A percentile compares a stretch with the other conserved stretches of the same genome.
Evolutionary conservation across 2,888 invertebrate genomes (phyloP).

Genomic region (Dasypogon diadema): DNA sequence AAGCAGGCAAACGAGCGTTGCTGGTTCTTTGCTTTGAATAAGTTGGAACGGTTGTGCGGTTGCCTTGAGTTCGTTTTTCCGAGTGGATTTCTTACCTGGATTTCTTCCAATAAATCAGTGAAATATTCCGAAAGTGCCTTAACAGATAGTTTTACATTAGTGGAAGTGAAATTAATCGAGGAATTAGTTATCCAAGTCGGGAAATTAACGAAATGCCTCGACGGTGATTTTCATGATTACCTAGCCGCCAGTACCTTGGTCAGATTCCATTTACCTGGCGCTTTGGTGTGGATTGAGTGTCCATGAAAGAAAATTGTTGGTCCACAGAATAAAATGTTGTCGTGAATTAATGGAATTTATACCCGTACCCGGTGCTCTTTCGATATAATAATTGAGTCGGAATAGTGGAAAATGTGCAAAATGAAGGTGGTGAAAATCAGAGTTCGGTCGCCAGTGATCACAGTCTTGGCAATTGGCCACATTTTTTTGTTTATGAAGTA

Average conservation of each 20-base stretch:
- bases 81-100: slow-evolving; percentile 9
- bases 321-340: too few species aligned
- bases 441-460: not conserved
- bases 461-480: slow-evolving; percentile 7
- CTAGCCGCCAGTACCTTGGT: not conserved
- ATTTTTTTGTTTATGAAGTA: not conserved
- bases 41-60: slow-evolving; percentile 15
- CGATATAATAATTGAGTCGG: not conserved
- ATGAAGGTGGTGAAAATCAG: slow-evolving; percentile 16
- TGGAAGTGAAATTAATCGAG: not conserved
- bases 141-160: not conserved
- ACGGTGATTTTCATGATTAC: not conserved
- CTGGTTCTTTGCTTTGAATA: slow-evolving; percentile 15
- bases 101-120: not conserved
- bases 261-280: slow-evolving; percentile 24
- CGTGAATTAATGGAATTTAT: too few species aligned
- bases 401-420: slow-evolving; percentile 14
- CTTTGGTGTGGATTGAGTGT: slow-evolving; percentile 16
- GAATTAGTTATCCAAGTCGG: not conserved
- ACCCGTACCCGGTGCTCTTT: not conserved
- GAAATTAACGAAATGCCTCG: slow-evolving; percentile 18
- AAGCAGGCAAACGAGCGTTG: not conserved
- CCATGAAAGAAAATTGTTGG: not conserved
- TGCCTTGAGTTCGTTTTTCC: not conserved
- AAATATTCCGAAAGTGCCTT: not conserved